A percentile compares a stretch with the other conserved stretches of the same genome.
Evolutionary conservation across 2,797 vertebrate species (phyloP).

Genomic region (Sebastes oblongus): DNA sequence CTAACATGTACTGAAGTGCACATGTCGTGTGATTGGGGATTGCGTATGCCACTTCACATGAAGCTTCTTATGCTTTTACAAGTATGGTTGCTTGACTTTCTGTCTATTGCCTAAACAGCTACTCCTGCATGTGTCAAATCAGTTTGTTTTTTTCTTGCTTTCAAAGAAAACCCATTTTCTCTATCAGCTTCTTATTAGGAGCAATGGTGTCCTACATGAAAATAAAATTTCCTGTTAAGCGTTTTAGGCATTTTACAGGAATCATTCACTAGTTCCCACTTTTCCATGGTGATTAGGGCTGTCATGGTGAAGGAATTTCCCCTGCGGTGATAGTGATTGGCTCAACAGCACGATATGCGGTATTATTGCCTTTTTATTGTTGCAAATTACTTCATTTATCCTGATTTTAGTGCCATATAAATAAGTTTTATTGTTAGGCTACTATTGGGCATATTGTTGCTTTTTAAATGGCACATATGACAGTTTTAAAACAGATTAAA

Average conservation of each 20-base stretch:
- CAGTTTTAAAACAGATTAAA: too few relatives aligned
- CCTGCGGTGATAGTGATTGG: too few relatives aligned
- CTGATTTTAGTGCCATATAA: too few relatives aligned
- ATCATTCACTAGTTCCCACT: neutral
- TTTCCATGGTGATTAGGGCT: neutral
- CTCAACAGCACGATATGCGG: too few relatives aligned
- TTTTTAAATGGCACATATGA: too few relatives aligned
- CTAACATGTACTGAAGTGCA: neutral
- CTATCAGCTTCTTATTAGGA: neutral
- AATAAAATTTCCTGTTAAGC: neutral
- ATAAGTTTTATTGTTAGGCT: too few relatives aligned
- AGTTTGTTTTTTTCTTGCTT: neutral
- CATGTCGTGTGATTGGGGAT: neutral
- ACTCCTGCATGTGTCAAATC: neutral
- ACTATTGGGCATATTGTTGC: too few relatives aligned
- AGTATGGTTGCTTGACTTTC: neutral
- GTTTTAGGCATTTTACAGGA: neutral
- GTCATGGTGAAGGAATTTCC: too few relatives aligned
- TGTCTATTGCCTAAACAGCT: neutral
- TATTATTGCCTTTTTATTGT: too few relatives aligned
- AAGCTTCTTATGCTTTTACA: conserved; percentile 25
- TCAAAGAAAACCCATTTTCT: neutral
- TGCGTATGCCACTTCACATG: neutral
- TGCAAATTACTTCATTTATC: too few relatives aligned
- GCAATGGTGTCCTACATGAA: too few relatives aligned